Conservation (phyloP, 2,797 vertebrate species). For the Phoebastria nigripes region DNA sequence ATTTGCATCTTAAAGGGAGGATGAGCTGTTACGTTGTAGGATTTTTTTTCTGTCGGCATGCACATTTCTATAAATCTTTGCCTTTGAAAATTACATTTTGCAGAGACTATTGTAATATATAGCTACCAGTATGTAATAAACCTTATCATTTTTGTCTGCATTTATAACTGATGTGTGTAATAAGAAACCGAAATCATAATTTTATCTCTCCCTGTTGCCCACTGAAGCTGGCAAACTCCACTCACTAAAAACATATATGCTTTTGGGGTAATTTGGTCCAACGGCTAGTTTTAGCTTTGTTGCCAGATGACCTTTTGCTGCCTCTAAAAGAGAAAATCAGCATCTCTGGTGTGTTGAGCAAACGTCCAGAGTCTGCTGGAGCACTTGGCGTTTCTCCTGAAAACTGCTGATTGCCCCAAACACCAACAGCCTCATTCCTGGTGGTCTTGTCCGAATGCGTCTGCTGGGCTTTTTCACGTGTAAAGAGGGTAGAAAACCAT, state of each 20-base stretch:
- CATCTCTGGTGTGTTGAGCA: background rate
- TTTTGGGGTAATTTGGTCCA: background rate
- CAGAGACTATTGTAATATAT: background rate
- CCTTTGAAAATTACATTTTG: background rate
- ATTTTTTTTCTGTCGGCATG: accelerated
- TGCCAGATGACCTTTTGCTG: background rate
- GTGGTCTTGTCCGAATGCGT: background rate
- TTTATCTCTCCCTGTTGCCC: background rate
- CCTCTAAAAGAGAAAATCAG: conserved; percentile 1
- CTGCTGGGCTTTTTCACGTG: background rate
- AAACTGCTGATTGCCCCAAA: no score
- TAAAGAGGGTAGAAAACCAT: no score
- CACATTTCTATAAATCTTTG: background rate
- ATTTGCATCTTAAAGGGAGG: background rate
- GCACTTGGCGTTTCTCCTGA: background rate
- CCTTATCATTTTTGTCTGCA: background rate
- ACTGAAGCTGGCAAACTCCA: background rate
- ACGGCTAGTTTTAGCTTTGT: background rate
- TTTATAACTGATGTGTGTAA: background rate
- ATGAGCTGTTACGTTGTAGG: background rate
- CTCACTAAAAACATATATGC: background rate
- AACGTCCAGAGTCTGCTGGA: background rate
- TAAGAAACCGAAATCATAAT: background rate
- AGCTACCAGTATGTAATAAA: background rate
- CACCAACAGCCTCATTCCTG: background rate